Base-by-base conservation (phyloP, 2,888 invertebrate species). In the Hyles lineata region DNA sequence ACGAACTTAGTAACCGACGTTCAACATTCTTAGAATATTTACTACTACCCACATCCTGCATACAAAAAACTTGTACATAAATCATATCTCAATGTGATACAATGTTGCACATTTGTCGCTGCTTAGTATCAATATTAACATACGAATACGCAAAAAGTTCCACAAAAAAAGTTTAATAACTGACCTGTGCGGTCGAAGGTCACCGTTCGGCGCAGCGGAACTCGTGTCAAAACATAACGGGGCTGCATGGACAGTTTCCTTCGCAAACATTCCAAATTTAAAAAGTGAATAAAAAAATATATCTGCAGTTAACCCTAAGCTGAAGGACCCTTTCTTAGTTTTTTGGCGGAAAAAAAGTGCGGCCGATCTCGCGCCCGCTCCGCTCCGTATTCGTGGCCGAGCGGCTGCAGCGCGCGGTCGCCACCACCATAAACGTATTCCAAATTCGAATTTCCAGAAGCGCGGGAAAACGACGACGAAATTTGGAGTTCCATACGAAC, bases 381-480 rank as follows among this genome's bases (percentile, higher is more conserved):
- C 80, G 79, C 79, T 77, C 85, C 82, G 87, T 93, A 94, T 92
- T 94, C 92, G 91, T 89, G 83, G 89, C 89, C 90, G 84, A 82
- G 87, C 92, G 91, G 90, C 89, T 90, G 92, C 85, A 84, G 86
- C 87, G 93, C 82, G 84, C 93, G 93, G 93, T 91, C 94, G 92
- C 87, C 83, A 85, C 80, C 82, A 81, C 77, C 85, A 80, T 78
- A 74, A 76, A 86, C 86, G 87, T 87, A 84, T 80, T 82, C 84
- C 80, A 78, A 82, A 79, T 77, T 78, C 79, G 79, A 87, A 86
- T 81, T 84, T 85, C 84, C 89, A 85, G 89, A 87, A 91, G 89
- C 92, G 93, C 93, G 93, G 93, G 91, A 93, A 92, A 92, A 88
- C 87, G 85, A 86, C 80, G 80, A 85, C 79, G 77, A 82, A 78